phyloP scores from a whole-genome alignment of 2,888 invertebrate genomes.

The Erynnis tages region DNA sequence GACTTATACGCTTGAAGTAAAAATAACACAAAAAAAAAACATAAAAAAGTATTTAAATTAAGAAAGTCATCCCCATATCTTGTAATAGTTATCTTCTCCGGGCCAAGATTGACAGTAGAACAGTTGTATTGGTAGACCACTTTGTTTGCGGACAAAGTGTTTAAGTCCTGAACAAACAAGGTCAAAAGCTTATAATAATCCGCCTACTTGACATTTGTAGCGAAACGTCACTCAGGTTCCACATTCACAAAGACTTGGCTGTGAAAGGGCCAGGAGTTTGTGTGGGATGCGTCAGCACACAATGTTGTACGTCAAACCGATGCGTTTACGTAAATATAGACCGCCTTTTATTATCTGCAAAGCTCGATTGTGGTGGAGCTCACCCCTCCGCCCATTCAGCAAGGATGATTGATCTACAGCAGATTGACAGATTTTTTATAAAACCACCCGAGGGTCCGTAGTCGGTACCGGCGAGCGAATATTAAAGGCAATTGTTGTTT shows the following conservation, averaged over 20 bases:
- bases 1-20: too few species aligned
- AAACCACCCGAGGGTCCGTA: conserved; percentile 69
- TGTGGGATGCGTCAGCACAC: conserved; percentile 60
- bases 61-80: background rate
- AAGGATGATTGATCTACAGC: conserved; percentile 78
- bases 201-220: conserved; percentile 57
- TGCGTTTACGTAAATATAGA: conserved; percentile 78
- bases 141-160: conserved; percentile 14
- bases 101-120: background rate
- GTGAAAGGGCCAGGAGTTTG: conserved; percentile 48
- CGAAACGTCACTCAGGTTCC: conserved; percentile 62
- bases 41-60: too few species aligned
- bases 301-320: conserved; percentile 74
- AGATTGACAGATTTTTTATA: conserved; percentile 80
- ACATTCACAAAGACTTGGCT: conserved; percentile 47
- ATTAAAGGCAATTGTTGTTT: conserved; percentile 82
- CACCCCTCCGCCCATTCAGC: conserved; percentile 72
- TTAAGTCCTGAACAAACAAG: conserved; percentile 23
- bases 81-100: background rate
- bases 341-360: conserved; percentile 74
- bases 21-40: too few species aligned
- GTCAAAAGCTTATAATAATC: conserved; percentile 36
- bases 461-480: conserved; percentile 70
- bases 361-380: conserved; percentile 67
- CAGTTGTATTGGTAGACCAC: background rate